These are phyloP conservation scores for Exaiptasia diaphana DNA, from an alignment of 64 coral and sea anemone species.

Conservation along the genomic window DNA sequence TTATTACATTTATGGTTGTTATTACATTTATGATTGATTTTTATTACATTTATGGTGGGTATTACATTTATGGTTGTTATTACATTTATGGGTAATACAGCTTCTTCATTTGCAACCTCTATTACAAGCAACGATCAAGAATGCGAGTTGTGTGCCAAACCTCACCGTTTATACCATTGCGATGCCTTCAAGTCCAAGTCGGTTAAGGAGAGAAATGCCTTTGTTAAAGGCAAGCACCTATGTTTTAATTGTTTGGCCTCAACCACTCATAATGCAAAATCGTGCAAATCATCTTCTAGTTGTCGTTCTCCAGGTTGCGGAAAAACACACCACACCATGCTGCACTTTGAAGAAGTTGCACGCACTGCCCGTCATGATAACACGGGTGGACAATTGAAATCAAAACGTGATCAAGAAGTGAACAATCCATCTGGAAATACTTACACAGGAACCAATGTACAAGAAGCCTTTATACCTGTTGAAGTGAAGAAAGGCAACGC, in stretches of 20 bases:
- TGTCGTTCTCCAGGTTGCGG: slow-evolving; percentile 35
- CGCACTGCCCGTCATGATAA: no score
- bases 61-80: no score
- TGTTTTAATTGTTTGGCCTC: slow-evolving; percentile 38
- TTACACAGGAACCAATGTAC: not conserved
- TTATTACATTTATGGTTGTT: no score
- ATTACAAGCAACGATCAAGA: not conserved
- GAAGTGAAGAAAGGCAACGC: slow-evolving; percentile 36
- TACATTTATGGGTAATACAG: no score
- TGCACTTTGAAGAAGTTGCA: slow-evolving; percentile 11
- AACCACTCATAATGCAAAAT: not conserved
- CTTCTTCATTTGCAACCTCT: no score
- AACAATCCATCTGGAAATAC: not conserved
- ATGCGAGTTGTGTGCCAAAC: not conserved
- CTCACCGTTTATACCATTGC: not conserved
- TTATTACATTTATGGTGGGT: no score
- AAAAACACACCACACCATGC: slow-evolving; percentile 29
- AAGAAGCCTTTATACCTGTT: slow-evolving; percentile 50
- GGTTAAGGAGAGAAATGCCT: not conserved
- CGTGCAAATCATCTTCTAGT: not conserved
- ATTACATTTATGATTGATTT: no score
- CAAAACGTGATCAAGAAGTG: not conserved
- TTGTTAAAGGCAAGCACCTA: slow-evolving; percentile 20
- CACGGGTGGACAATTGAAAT: no score
- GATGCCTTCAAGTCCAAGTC: slow-evolving; percentile 26